phyloP scores from a whole-genome alignment of 2,113 vertebrate genomes.

The Nestor notabilis region DNA sequence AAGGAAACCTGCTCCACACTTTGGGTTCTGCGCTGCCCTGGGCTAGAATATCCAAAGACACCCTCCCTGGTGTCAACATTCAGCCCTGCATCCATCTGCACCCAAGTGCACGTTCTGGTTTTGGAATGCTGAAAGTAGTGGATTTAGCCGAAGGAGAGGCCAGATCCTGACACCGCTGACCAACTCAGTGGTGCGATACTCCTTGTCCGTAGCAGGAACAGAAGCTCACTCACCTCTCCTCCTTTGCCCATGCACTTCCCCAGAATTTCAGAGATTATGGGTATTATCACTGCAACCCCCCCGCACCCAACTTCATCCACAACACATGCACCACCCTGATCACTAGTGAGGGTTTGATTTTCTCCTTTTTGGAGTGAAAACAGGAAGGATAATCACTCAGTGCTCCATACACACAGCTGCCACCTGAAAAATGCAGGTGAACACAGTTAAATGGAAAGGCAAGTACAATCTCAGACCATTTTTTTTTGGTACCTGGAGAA shows the following conservation, averaged over 20 bases:
- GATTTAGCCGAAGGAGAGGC: not conserved
- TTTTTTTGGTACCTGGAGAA: conserved; percentile 57
- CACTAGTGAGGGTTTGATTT: conserved; percentile 10
- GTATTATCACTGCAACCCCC: not conserved
- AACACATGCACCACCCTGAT: not conserved
- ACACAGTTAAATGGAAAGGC: not conserved
- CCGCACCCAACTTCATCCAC: not conserved
- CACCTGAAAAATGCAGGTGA: conserved; percentile 34
- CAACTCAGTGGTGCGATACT: not conserved
- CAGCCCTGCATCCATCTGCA: not conserved
- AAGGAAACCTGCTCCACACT: not conserved
- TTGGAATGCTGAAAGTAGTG: not conserved
- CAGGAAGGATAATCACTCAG: not conserved
- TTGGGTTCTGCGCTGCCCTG: not conserved
- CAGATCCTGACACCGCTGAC: not conserved
- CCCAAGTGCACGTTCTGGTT: not conserved
- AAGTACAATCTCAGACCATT: conserved; percentile 1
- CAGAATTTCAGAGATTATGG: not conserved
- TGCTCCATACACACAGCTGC: not conserved
- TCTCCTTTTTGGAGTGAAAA: conserved; percentile 15
- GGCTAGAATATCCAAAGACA: not conserved
- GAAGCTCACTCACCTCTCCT: not conserved
- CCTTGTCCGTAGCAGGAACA: rapidly evolving
- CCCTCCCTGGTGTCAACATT: rapidly evolving
- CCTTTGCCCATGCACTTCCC: not conserved